Base-by-base conservation (phyloP, 2,113 vertebrate species). In the Sinocyclocheilus rhinocerous region DNA sequence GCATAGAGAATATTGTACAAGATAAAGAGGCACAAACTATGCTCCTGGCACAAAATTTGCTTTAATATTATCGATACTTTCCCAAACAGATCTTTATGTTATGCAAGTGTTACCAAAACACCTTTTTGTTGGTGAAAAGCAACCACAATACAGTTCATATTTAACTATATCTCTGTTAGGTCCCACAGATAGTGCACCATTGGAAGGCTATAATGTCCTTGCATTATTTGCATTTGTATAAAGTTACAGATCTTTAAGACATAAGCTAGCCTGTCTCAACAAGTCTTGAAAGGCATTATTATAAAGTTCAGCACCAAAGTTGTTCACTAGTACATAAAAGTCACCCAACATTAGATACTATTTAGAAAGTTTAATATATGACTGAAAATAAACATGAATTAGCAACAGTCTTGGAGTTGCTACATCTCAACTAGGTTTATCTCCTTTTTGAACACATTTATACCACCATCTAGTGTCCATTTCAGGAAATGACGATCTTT, bases 231-330 rank as follows among this genome's bases (percentile, higher is more conserved):
- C 18, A 61, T 81, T 81, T 52, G 26, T 70, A n/a, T 12, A 52
- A 70, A 70, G 42, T 52, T 52, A 36, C 16, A 83, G 7, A 70
- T 67, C 24, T 57, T 6, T 67, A 67, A 48, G 29, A 26, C 16
- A 82, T 50, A 70, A 33, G 45, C 6, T 10, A 52, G 26, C 22
- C 57, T 3, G 20, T 63, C 24, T 18, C 80, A 67, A 18, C 42
- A 89, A 95, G 92, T 88, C 1, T 61, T 91, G 91, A 96, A 96
- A 96, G 96, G 96, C 95, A 95, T 95, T 90, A n/a, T 94, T 94
- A 88, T 89, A 93, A 92, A 93, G 90, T 73, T 92, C 92, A 97
- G 96, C 96, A 96, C 95, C 94, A 93, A 83, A 48, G 91, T 69
- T 92, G 92, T 61, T 93, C 92, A 92, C 92, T 92, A 88, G 86